Evolutionary conservation across 2,797 vertebrate species (phyloP).

Genomic region (Pseudochromis fuscus): DNA sequence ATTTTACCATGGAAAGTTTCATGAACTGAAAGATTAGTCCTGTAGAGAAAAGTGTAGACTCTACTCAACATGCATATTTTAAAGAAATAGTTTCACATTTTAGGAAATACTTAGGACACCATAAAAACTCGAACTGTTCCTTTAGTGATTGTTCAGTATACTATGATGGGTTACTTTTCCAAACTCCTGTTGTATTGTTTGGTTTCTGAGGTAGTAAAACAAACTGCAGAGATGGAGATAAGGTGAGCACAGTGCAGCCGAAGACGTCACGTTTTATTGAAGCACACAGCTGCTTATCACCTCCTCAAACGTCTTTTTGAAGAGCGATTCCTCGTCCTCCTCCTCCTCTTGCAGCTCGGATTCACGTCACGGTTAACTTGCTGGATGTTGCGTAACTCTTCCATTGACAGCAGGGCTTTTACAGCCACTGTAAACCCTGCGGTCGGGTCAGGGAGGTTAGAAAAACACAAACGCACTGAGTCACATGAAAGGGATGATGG

Average conservation of each 20-base stretch:
- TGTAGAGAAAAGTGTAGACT: not conserved
- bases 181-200: too few species aligned
- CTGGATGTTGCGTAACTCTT: conserved; percentile 16
- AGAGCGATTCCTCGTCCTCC: not conserved
- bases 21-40: too few species aligned
- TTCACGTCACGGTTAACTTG: not conserved
- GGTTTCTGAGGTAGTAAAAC: too few species aligned
- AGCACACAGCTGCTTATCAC: conserved; percentile 3
- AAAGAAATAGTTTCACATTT: not conserved
- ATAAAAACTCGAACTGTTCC: too few species aligned
- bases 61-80: not conserved
- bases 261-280: conserved; percentile 22
- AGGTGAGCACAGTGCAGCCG: not conserved
- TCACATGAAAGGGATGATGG: not conserved
- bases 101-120: too few species aligned
- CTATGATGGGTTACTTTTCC: too few species aligned
- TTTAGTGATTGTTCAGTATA: too few species aligned
- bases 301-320: not conserved
- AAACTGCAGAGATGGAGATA: too few species aligned
- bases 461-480: not conserved
- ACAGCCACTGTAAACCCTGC: conserved; percentile 18
- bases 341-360: not conserved
- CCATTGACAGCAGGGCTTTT: conserved; percentile 24
- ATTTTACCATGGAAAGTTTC: too few species aligned
- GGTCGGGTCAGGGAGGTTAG: conserved; percentile 6